phyloP scores from a whole-genome alignment of 1,140 invertebrate genomes.

The Heterodera carotae region DNA sequence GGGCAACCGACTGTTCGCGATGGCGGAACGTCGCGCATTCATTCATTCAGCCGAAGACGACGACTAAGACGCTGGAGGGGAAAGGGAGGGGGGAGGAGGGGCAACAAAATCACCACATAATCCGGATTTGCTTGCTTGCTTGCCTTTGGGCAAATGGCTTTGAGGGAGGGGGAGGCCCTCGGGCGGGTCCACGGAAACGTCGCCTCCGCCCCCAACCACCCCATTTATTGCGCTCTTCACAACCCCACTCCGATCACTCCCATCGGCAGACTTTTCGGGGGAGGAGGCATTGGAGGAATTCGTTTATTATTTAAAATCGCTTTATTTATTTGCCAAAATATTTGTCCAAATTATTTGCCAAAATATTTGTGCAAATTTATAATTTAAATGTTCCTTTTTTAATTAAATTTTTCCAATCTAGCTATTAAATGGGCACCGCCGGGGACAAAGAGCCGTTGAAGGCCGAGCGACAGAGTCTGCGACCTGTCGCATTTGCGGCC shows the following conservation, averaged over 20 bases:
- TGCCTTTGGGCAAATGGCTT: neutral
- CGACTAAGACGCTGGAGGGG: no score
- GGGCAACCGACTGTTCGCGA: neutral
- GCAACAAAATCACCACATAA: neutral
- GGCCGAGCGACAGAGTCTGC: constrained; percentile 35
- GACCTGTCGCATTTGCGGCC: constrained; percentile 50
- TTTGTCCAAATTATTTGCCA: no score
- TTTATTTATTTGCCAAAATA: no score
- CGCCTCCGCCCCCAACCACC: neutral
- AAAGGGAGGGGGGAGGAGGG: neutral
- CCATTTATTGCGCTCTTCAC: neutral
- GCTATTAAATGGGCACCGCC: constrained; percentile 9
- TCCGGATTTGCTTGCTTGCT: no score
- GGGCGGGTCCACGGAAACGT: neutral
- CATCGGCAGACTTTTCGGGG: neutral
- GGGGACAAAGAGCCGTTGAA: constrained; percentile 30
- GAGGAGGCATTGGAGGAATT: no score
- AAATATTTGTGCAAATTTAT: no score
- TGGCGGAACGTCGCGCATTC: neutral
- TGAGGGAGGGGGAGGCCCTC: neutral
- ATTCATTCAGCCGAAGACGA: neutral
- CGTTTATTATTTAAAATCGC: no score
- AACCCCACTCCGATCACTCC: neutral
- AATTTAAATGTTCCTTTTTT: no score
- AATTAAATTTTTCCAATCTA: neutral